Percentiles rank a stretch among this genome's conserved stretches.
Conservation (phyloP, 2,113 vertebrate genomes). For the Grammomys dolichurus region DNA sequence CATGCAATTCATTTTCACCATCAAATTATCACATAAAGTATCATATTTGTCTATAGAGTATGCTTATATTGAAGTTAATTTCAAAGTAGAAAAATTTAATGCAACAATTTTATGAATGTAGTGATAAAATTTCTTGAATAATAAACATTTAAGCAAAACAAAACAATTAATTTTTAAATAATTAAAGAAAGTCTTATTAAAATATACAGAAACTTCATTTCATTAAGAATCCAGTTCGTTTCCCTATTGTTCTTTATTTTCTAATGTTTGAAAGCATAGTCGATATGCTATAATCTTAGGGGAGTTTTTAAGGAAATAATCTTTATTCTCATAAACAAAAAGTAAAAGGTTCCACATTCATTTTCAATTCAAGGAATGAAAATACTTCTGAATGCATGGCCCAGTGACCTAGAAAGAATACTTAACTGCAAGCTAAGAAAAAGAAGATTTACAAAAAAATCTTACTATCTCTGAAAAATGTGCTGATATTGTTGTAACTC, state of each 20-base stretch:
- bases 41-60: background rate
- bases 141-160: conserved; percentile 11
- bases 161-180: conserved; percentile 5
- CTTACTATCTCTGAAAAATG: conserved; percentile 52
- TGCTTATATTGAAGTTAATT: conserved; percentile 25
- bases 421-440: conserved; percentile 34
- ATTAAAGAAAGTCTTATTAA: conserved; percentile 42
- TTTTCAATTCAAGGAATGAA: background rate
- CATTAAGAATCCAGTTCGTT: conserved; percentile 28
- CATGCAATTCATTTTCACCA: background rate
- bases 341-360: background rate
- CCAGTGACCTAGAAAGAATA: conserved; percentile 59
- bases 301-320: background rate
- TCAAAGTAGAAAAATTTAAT: conserved; percentile 59
- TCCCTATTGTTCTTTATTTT: conserved; percentile 32
- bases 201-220: background rate
- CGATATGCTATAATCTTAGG: background rate
- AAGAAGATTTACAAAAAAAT: conserved; percentile 54
- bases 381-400: conserved; percentile 18
- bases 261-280: conserved; percentile 24
- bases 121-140: conserved; percentile 7
- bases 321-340: conserved; percentile 8
- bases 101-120: conserved; percentile 43
- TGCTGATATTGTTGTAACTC: conserved; percentile 52
- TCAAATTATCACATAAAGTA: background rate